Base-by-base conservation (phyloP, 1,140 invertebrate species). In the Neuroterus valhalla region DNA sequence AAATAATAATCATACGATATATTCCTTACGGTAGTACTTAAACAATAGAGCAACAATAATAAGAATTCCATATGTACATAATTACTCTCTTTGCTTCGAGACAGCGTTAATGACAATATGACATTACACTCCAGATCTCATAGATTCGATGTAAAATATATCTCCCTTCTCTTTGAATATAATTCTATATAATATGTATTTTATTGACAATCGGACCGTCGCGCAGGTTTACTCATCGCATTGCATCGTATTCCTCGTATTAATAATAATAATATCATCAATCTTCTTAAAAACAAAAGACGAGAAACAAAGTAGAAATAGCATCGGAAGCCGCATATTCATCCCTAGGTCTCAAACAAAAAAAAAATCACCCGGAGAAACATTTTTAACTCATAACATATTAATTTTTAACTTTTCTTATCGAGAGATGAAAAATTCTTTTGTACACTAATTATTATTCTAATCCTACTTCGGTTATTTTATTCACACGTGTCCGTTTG, bases 21-120 rank as follows among this genome's bases (percentile, higher is more conserved):
- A 82, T 83, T 83, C 68, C 77, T 85, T 84, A 81, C 80, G 52
- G 80, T 82, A 81, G 84, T 83, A 79, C 86, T 87, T 88, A 88
- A 85, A 86, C 81, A 87, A 87, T 86, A 87, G 70, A 87, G 81
- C 80, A 88, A 88, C 86, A 88, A 87, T 87, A 80, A 83, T 84
- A 78, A 74, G 82, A 82, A 81, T 83, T 86, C 79, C 74, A 81
- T 88, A 87, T 87, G 78, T 88, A 87, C 86, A 85, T 80, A 82
- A 84, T 85, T 71, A 68, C 71, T 78, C 77, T 76, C 69, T 78
- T 84, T 74, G 70, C 72, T 66, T 75, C 62, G 44, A 55, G 68
- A 71, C 68, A 81, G 71, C 23, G 71, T 71, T 76, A 26, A 26
- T 26, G 26, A 26, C 74, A 52, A 66, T 68, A 69, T 26, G 48